Base-by-base conservation (phyloP, 1,140 invertebrate genomes). In the Zaprionus ornatus region DNA sequence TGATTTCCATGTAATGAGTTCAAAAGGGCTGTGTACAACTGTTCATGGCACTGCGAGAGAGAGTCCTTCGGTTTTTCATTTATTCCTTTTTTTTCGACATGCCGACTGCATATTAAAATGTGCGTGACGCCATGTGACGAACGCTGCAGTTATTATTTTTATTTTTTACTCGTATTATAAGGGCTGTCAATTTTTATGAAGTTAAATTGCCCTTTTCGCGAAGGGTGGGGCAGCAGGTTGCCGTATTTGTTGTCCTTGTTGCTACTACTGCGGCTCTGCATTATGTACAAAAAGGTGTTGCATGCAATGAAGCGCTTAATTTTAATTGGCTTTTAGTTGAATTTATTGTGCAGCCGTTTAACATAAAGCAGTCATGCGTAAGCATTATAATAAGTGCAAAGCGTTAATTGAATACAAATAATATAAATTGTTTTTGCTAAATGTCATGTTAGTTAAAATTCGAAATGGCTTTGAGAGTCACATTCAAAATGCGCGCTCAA, bases 101-200 rank as follows among this genome's bases (percentile, higher is more conserved):
- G 84, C 84, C 61, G 83, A 70, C 83, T 88, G 84, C 84, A 88
- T 88, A 88, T 88, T 88, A 88, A 88, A 81, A 88, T 90, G 81
- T 76, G 85, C 84, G 78, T 88, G 83, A 84, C 76, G 82, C 81
- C 68, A 66, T 62, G 48, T 77, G 76, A 68, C 87, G 80, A 74
- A 25, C 66, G 21, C 25, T 57, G 17, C 56, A 62, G 57, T 57
- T 74, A 12, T 56, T 68, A 35, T 42, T 66, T 67, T 67, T 73
- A 32, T 25, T 73, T 73, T 40, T 37, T 76, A 37, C 29, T 50
- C 21, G 7, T 40, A 63, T 35, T 69, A 23, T 32, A 63, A 69
- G 70, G 80, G 54, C 84, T 84, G 85, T 88, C 84, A 88, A 88
- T 90, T 88, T 87, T 88, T 88, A 88, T 88, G 85, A 88, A 88